Evolutionary conservation across 2,113 vertebrate genomes (phyloP), one percentile per base, ranked within the genome.

Genomic region (Eublepharis macularius): DNA sequence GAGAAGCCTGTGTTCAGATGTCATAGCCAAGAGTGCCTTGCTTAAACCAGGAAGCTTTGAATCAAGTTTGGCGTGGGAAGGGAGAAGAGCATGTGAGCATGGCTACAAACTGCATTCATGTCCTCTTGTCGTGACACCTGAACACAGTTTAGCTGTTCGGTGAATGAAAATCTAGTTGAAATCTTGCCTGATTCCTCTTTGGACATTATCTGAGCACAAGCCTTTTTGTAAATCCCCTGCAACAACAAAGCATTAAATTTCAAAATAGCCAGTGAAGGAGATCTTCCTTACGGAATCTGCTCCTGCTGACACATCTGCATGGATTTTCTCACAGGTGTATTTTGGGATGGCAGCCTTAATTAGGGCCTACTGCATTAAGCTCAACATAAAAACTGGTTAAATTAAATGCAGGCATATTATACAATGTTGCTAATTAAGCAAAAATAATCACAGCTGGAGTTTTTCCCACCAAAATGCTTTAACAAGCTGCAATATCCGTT

Each of bases 391-490:
- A 0, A 0, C 0, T 0, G 69, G 73, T 82, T 57, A 1, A 63
- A 0, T 19, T 0, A 0, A 29, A 90, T 63, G 54, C 75, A 87
- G 68, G 69, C 86, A 86, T 88, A 78, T 43, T 84, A 84, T 60
- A 78, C 70, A 85, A 88, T 89, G 82, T 81, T 81, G 76, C 49
- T 80, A 84, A 89, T 74, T 84, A 87, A 90, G 66, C 83, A 21
- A 60, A 87, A 86, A 63, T 63, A 88, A 92, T 89, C 87, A 74
- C 86, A 84, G 70, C 84, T 91, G 89, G 93, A 91, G 80, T 92
- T 95, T 95, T 92, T 93, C 26, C 26, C 81, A 94, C 93, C 93
- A 93, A 91, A 93, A 89, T 13, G 16, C 81, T 92, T 84, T 85
- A 87, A 76, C 60, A 86, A 76, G 88, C 60, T 60, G 91, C 2